Evolutionary conservation across 1,140 invertebrate genomes (phyloP), one percentile per base, ranked within the genome.

Genomic region (Cylas formicarius): DNA sequence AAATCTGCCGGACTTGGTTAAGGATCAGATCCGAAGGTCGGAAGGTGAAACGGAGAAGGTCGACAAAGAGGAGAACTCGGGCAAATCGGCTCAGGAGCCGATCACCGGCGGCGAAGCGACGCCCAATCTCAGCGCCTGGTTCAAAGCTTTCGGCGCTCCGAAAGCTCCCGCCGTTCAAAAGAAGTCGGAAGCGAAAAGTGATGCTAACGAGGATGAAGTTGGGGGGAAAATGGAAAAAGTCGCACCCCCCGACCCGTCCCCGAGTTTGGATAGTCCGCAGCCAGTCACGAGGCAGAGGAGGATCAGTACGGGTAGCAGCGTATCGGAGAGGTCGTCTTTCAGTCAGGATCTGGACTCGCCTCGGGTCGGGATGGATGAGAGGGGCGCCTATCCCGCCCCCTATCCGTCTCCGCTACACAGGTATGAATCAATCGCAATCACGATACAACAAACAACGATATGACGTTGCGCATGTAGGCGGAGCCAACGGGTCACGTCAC

Each of bases 61-160:
- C 7, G 35, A 3, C 24, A 20, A 39, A 26, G 37, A 47, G 11
- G 40, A 48, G 20, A 46, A 50, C 32, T 39, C 43, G 19, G 14
- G 39, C n/a, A 42, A 45, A 17, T 20, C 26, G 2, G 16, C 40
- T 8, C 45, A 56, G 26, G 50, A 50, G 38, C 46, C 52, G 20
- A 57, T 57, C 44, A 26, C 42, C 17, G 53, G 53, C 29, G 55
- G 56, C 37, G n/a, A n/a, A n/a, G 79, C 83, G 11, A 88, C 85
- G 34, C 86, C 88, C 0, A 89, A 90, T 68, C 70, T 89, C 27
- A 89, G 84, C 63, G 88, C 86, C 9, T 91, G 87, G 88, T 85
- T 90, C 37, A 90, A 90, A 67, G 86, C 86, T 1, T 91, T 91
- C 63, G 87, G 88, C 26, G 82, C 81, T 0, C 86, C 86, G 4